Conservation (phyloP, 2,797 vertebrate genomes). For the Dermochelys coriacea region DNA sequence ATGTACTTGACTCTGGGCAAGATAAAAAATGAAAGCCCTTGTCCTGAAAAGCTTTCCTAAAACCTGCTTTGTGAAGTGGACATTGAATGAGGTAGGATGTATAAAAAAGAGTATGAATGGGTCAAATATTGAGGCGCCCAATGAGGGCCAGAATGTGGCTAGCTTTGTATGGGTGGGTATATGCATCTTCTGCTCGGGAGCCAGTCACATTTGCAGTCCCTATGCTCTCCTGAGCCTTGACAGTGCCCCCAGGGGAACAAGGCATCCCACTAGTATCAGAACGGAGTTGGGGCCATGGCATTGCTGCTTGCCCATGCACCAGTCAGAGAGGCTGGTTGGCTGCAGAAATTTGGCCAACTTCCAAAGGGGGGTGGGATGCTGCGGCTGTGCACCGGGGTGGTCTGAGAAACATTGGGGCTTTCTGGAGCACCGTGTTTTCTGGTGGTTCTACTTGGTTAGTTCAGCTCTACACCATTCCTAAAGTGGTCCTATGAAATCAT, state of each 20-base stretch:
- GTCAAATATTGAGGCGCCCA: too few relatives aligned
- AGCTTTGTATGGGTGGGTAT: too few relatives aligned
- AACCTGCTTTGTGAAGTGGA: too few relatives aligned
- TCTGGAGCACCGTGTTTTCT: background rate
- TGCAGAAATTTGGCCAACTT: background rate
- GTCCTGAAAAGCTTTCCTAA: too few relatives aligned
- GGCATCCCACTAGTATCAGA: background rate
- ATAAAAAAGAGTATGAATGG: too few relatives aligned
- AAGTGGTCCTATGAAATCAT: background rate
- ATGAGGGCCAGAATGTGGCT: too few relatives aligned
- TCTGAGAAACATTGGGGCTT: background rate
- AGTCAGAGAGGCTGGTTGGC: background rate
- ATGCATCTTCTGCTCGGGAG: background rate
- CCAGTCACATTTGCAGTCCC: fast-evolving
- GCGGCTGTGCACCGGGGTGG: background rate
- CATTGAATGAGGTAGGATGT: too few relatives aligned
- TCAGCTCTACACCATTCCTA: background rate
- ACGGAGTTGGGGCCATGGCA: background rate
- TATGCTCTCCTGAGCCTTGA: background rate
- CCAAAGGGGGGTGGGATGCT: background rate
- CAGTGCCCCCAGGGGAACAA: background rate
- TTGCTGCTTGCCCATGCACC: background rate
- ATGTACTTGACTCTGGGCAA: too few relatives aligned
- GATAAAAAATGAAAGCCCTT: too few relatives aligned
- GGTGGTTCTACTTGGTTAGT: background rate